Percentiles rank a stretch among this genome's conserved stretches.
These are phyloP conservation scores for Syngnathus scovelli DNA, from an alignment of 2,113 vertebrate genomes.

Conservation along the genomic window DNA sequence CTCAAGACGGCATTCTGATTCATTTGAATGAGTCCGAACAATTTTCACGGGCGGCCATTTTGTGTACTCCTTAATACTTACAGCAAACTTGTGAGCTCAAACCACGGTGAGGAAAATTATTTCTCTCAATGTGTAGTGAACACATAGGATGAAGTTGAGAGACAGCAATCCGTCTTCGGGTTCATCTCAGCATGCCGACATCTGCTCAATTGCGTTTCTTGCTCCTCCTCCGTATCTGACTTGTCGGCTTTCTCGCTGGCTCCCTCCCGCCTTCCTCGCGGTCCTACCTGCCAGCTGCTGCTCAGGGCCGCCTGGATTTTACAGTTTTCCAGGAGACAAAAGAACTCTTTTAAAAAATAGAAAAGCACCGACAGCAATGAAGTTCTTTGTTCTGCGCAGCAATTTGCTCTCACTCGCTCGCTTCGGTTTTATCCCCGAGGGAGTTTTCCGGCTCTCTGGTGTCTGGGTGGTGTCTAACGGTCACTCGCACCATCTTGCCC, in stretches of 20 bases:
- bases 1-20: too few species aligned
- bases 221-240: constrained; percentile 18
- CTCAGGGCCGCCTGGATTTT: constrained; percentile 57
- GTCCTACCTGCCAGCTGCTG: constrained; percentile 87
- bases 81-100: too few species aligned
- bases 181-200: constrained; percentile 5
- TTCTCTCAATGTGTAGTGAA: not conserved
- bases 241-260: constrained; percentile 21
- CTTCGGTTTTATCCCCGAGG: constrained; percentile 34
- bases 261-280: constrained; percentile 17
- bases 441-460: constrained; percentile 42
- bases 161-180: not conserved
- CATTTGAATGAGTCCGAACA: too few species aligned
- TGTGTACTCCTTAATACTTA: too few species aligned
- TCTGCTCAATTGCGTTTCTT: constrained; percentile 4
- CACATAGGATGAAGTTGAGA: not conserved
- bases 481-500: constrained; percentile 32
- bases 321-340: constrained; percentile 52
- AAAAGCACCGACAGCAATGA: constrained; percentile 43
- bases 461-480: constrained; percentile 47
- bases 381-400: constrained; percentile 46
- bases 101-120: not conserved
- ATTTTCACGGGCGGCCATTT: too few species aligned
- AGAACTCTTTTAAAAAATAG: constrained; percentile 16
- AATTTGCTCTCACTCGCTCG: constrained; percentile 28